Evolutionary conservation across 1,140 invertebrate species (phyloP), one percentile per base, ranked within the genome.

Genomic region (Rhagoletis zephyria): DNA sequence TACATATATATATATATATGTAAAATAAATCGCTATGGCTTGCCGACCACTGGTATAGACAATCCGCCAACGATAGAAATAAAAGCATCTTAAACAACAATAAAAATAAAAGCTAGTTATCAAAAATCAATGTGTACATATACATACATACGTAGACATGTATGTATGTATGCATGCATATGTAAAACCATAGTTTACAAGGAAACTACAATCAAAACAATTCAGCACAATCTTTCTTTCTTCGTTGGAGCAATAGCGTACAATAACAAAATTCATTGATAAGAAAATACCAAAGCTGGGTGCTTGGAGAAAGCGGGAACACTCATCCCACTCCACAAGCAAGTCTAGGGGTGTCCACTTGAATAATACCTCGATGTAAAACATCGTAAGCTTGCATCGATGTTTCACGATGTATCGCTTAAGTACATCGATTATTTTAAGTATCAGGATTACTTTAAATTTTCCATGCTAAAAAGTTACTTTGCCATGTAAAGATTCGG

Each of bases 181-280:
- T 16, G 12, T 14, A 48, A 45, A 74, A 12, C 12, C 12, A 45
- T 42, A 70, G n/a, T 42, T 19, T 30, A 45, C 4, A 12, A 74
- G 70, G 70, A 74, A 74, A 14, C 48, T 40, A 74, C 45, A 74
- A 74, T 74, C 70, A 74, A 74, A 74, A 74, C 70, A 74, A 74
- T 1, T 48, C 70, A 45, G 45, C 40, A 45, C 10, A 42, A 74
- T 48, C 14, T 74, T 42, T 45, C 12, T 74, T 51, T 48, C 16
- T 74, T 42, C 45, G 48, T 14, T n/a, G 6, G 14, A 65, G 64
- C 64, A 65, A 74, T 14, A 74, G 14, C 14, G 1, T 63, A 63
- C 61, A 16, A 16, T 14, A 42, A 48, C 4, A 16, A 16, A 74
- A 74, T 48, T 67, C 64, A 67, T 67, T 67, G 64, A 67, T 67